Base-by-base conservation (phyloP, 1,140 invertebrate species). In the Maconellicoccus hirsutus region DNA sequence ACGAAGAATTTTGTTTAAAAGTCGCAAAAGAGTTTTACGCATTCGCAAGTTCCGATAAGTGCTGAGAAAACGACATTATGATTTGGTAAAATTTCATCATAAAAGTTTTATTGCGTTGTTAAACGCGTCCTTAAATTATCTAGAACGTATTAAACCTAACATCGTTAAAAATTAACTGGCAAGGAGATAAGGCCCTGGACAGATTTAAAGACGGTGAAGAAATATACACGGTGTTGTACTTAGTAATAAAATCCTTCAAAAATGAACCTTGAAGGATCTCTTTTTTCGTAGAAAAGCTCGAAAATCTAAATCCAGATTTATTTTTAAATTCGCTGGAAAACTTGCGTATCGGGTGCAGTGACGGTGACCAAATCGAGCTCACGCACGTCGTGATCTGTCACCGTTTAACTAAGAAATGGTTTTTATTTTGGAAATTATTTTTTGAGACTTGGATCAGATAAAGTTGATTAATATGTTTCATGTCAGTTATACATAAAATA, bases 391-490 rank as follows among this genome's bases (percentile, higher is more conserved):
- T 52, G 42, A 52, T 52, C 42, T 52, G 42, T 52, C 42, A 52
- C 42, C 42, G 42, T 52, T 52, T 52, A 52, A 14, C 12, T 3
- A 16, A 2, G 10, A 52, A 16, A 52, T 3, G 42, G 10, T 16
- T 52, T 52, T 52, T 52, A 2, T 52, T 52, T 14, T 52, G 42
- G 42, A 52, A 16, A 52, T 52, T 52, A 52, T 16, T 16, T 16
- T n/a, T n/a, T 16, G 6, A 14, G 42, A 8, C n/a, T 8, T 6
- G n/a, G n/a, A 52, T 52, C 42, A 8, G 42, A 52, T 52, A 52
- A 52, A 33, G n/a, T 52, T 52, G 42, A 52, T 52, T 52, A 52
- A 52, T 52, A 52, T 52, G n/a, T 52, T 52, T 52, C 42, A 52
- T 52, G 42, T 19, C 42, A 52, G 42, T 52, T 8, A 52, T 52